phyloP scores from a whole-genome alignment of 2,797 vertebrate species.

The Hyperoplus lanceolatus region DNA sequence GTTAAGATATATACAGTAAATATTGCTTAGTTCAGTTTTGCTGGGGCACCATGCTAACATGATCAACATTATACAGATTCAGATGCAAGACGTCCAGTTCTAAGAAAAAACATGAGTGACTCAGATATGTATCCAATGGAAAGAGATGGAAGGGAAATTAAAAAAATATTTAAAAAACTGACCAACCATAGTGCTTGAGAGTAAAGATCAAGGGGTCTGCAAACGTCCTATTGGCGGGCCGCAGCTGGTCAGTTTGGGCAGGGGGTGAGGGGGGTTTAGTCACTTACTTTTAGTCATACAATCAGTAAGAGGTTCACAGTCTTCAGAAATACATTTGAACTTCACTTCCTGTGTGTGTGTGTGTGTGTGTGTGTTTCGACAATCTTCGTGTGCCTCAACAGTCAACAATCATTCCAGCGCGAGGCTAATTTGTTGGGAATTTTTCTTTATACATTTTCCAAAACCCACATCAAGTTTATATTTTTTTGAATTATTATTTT shows the following conservation, averaged over 20 bases:
- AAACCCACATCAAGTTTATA: slow-evolving; percentile 37
- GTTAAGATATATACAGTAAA: background rate
- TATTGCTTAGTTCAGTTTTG: background rate
- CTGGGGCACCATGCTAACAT: slow-evolving; percentile 28
- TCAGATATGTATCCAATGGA: slow-evolving; percentile 5
- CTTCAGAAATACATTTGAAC: slow-evolving; percentile 53
- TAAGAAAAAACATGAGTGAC: background rate
- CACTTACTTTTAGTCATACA: slow-evolving; percentile 43
- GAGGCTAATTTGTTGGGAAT: slow-evolving; percentile 34
- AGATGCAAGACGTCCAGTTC: slow-evolving; percentile 27
- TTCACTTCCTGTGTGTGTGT: slow-evolving; percentile 59
- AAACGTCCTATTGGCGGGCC: slow-evolving; percentile 21
- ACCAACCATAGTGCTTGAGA: slow-evolving; percentile 4
- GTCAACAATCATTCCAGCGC: slow-evolving; percentile 58
- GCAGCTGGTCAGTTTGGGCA: background rate
- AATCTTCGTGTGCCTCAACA: slow-evolving; percentile 55
- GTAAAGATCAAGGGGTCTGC: slow-evolving; percentile 2
- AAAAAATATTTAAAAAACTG: background rate
- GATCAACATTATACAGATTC: background rate
- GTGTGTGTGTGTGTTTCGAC: slow-evolving; percentile 14
- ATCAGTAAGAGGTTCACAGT: slow-evolving; percentile 70
- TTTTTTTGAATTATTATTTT: slow-evolving; percentile 9
- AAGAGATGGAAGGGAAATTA: background rate
- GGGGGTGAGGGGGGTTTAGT: background rate
- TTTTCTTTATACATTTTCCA: background rate